phyloP scores from a whole-genome alignment of 2,797 vertebrate genomes.

The Sebastiscus tertius region DNA sequence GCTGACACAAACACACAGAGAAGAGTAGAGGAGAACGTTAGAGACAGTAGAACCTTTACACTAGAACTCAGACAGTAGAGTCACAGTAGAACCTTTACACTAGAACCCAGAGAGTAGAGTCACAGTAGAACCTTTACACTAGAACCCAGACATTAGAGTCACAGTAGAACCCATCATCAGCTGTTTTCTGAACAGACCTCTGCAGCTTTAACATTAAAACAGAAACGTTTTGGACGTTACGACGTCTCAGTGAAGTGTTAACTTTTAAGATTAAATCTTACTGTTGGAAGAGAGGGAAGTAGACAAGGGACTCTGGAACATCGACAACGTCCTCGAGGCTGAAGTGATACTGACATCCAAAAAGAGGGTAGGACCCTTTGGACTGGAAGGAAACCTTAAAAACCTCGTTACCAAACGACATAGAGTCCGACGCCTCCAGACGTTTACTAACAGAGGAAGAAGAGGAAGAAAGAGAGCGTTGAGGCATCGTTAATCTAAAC shows the following conservation, averaged over 20 bases:
- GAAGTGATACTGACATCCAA: conserved; percentile 97
- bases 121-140: no score
- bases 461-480: background rate
- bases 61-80: no score
- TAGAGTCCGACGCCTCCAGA: conserved; percentile 88
- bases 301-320: conserved; percentile 96
- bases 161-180: no score
- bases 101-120: no score
- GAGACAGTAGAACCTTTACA: no score
- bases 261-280: conserved; percentile 75
- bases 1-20: conserved; percentile 73
- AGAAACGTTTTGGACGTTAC: background rate
- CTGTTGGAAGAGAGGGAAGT: conserved; percentile 94
- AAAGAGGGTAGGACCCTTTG: conserved; percentile 91
- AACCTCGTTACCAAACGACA: conserved; percentile 93
- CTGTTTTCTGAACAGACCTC: no score
- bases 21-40: background rate
- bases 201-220: background rate
- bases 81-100: no score
- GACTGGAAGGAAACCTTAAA: conserved; percentile 92
- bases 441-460: conserved; percentile 77
- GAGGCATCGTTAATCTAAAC: background rate
- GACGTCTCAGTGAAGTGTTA: background rate
- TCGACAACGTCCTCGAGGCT: conserved; percentile 94
- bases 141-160: no score